Percentiles rank a stretch among this genome's conserved stretches.
phyloP scores from a whole-genome alignment of 2,113 vertebrate genomes.

The Gracilinanus agilis region DNA sequence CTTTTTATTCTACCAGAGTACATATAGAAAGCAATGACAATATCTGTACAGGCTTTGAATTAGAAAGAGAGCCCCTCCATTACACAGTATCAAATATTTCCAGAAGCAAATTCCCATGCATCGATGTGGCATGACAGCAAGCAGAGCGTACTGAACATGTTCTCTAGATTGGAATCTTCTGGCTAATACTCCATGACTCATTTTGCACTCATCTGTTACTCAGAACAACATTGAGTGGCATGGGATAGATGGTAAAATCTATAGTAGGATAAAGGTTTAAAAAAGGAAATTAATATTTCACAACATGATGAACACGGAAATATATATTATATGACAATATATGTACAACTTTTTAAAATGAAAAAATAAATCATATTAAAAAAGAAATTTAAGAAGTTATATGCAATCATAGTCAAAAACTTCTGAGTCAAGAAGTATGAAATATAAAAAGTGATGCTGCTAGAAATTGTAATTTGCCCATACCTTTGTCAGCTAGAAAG shows the following conservation, averaged over 20 bases:
- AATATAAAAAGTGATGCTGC: not conserved
- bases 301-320: too few relatives aligned
- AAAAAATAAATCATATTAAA: too few relatives aligned
- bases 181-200: not conserved
- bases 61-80: not conserved
- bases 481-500: not conserved
- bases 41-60: not conserved
- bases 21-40: not conserved
- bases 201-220: not conserved
- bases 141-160: not conserved
- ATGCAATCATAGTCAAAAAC: not conserved
- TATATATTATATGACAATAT: too few relatives aligned
- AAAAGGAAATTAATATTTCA: not conserved
- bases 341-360: too few relatives aligned
- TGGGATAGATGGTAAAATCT: not conserved
- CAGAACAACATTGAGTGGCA: not conserved
- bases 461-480: not conserved
- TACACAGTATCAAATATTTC: not conserved
- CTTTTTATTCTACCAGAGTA: not conserved
- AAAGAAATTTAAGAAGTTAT: not conserved
- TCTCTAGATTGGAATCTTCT: not conserved
- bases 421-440: not conserved
- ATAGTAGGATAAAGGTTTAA: not conserved
- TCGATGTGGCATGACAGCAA: not conserved
- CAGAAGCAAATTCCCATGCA: not conserved